Evolutionary conservation across 2,888 invertebrate genomes (phyloP), one percentile per base, ranked within the genome.

Genomic region (Agrilus cyanescens): DNA sequence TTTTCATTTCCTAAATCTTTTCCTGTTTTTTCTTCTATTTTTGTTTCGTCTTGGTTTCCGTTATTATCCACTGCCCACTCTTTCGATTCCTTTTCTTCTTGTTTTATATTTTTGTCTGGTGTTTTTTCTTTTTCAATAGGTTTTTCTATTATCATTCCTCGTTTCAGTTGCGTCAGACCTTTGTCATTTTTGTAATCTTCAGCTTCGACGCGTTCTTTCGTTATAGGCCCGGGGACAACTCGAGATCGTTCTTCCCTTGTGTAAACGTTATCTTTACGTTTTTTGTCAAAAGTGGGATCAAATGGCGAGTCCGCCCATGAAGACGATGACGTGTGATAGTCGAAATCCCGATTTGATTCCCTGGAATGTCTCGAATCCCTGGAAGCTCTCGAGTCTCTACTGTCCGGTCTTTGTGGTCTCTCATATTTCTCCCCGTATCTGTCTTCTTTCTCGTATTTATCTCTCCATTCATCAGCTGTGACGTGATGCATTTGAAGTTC

Each of bases 211-310:
- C 74, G 72, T 43, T 78, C 77, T 46, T 74, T 69, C 1, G 75
- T 76, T 8, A 76, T 74, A 2, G 77, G 75, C 13, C 74, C 75
- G 1, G 75, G 74, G n/a, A 75, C 72, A 46, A 68, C 66, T 4
- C 25, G 25, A 40, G 73, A 62, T 18, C 68, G 57, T 43, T 64
- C 62, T 37, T 62, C 61, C 46, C 60, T 58, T 25, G 25, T 25
- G 10, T 25, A 10, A 39, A 49, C 40, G 16, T 52, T 47, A 31
- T 60, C 59, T 44, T 66, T 59, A 43, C 62, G 59, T 47, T 60
- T 63, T 35, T 67, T 65, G 41, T 62, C 60, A 41, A 56, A 60
- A 2, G 57, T 46, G 4, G 57, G 57, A 43, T 68, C 64, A 43
- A 60, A 65, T 7, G 59, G 57, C 5, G 60, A 54, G 50, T 73